phyloP scores from a whole-genome alignment of 2,113 vertebrate species.

The Neotoma lepida region DNA sequence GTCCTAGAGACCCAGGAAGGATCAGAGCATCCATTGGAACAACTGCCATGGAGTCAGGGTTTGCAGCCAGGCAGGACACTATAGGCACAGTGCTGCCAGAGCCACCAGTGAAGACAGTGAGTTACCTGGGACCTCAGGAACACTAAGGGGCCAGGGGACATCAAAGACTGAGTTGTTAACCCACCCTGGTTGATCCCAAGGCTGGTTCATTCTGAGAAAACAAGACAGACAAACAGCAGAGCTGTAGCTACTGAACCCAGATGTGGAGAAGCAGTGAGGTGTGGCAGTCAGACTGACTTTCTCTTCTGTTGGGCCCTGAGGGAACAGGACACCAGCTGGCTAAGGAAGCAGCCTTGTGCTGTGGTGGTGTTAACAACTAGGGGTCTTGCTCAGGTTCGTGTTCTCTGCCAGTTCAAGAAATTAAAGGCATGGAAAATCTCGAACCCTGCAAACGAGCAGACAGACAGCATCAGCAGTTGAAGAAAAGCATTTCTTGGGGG shows the following conservation, averaged over 20 bases:
- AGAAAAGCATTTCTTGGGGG: not conserved
- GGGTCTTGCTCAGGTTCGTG: not conserved
- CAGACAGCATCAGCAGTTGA: not conserved
- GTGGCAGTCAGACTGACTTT: not conserved
- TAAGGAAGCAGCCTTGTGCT: not conserved
- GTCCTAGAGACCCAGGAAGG: not conserved
- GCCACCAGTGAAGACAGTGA: not conserved
- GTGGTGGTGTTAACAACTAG: too few relatives aligned
- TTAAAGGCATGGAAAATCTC: too few relatives aligned
- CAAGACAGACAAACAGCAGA: not conserved
- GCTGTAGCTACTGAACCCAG: not conserved
- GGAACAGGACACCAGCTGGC: too few relatives aligned
- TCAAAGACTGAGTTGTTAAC: not conserved
- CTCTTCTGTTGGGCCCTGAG: not conserved
- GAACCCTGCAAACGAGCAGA: not conserved
- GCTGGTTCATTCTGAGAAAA: not conserved
- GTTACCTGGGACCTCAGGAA: not conserved
- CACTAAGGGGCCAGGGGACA: accelerated
- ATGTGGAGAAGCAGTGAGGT: not conserved
- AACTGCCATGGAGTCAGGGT: not conserved
- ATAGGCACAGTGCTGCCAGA: not conserved
- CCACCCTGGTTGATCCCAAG: not conserved
- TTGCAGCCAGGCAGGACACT: not conserved
- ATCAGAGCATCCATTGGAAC: not conserved
- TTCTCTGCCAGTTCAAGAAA: not conserved